Evolutionary conservation across 2,113 vertebrate species (phyloP).

Genomic region (Tapirus terrestris): DNA sequence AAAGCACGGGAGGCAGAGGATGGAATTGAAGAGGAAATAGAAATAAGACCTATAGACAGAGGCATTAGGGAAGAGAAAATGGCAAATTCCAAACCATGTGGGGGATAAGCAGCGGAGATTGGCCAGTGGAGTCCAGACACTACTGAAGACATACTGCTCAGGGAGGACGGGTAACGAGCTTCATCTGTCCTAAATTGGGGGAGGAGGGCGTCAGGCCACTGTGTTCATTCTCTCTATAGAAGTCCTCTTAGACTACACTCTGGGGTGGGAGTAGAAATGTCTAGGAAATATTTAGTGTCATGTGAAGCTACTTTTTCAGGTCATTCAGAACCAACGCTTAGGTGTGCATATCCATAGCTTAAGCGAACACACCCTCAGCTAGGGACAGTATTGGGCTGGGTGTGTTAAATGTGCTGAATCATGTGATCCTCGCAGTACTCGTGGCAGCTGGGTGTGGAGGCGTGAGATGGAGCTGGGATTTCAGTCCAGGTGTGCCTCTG

Average conservation of each 20-base stretch:
- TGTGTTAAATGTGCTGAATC: not conserved
- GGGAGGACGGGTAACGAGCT: not conserved
- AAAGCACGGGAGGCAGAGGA: not conserved
- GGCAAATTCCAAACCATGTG: not conserved
- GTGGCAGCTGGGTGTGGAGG: not conserved
- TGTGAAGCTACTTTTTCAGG: not conserved
- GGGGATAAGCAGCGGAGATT: not conserved
- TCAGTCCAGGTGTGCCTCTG: not conserved
- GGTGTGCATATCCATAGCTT: not conserved
- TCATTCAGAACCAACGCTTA: not conserved
- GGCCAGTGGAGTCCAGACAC: not conserved
- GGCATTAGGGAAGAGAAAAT: not conserved
- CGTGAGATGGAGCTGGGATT: too few relatives aligned
- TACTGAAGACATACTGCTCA: not conserved
- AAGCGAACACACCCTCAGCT: not conserved
- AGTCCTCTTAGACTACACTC: not conserved
- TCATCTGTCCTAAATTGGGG: not conserved
- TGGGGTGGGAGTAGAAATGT: not conserved
- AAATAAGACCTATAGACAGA: not conserved
- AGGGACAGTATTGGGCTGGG: too few relatives aligned
- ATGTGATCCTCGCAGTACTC: not conserved
- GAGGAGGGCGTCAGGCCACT: not conserved
- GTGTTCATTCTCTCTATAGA: not conserved
- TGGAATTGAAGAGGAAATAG: slow-evolving; percentile 19
- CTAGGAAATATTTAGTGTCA: not conserved